Evolutionary conservation across 2,888 invertebrate species (phyloP).

Genomic region (Andrena fulva): DNA sequence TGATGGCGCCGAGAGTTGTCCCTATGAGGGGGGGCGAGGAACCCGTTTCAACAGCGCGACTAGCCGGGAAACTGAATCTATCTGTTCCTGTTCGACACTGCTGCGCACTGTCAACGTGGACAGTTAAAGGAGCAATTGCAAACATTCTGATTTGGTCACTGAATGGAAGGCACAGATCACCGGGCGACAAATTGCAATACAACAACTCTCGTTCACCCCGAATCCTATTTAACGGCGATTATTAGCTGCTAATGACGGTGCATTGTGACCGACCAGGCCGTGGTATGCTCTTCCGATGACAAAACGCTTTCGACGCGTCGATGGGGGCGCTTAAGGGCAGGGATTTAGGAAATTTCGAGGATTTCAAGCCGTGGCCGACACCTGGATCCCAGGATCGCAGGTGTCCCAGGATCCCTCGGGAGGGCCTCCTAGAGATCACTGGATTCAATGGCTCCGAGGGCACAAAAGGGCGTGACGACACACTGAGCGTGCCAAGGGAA

Average conservation of each 20-base stretch:
- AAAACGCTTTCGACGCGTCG: slow-evolving; percentile 43
- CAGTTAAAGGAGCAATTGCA: too few relatives aligned
- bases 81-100: too few relatives aligned
- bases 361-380: slow-evolving; percentile 60
- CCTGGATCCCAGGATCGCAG: slow-evolving; percentile 71
- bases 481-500: slow-evolving; percentile 73
- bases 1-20: slow-evolving; percentile 49
- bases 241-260: slow-evolving; percentile 45
- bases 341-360: slow-evolving; percentile 50
- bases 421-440: slow-evolving; percentile 63
- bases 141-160: background rate
- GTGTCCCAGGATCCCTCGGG: slow-evolving; percentile 55
- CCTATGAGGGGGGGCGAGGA: background rate
- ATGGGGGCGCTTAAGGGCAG: slow-evolving; percentile 38
- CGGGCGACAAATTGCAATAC: background rate
- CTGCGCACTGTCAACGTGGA: too few relatives aligned
- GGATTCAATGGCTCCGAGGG: slow-evolving; percentile 67
- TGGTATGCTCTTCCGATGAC: slow-evolving; percentile 41
- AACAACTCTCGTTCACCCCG: background rate
- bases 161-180: background rate
- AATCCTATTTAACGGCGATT: slow-evolving; percentile 45
- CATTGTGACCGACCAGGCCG: slow-evolving; percentile 31
- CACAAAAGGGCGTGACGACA: slow-evolving; percentile 78
- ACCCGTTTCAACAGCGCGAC: background rate
- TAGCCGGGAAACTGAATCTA: too few relatives aligned